Base-by-base conservation (phyloP, 2,888 invertebrate species). In the Poecilus cupreus region DNA sequence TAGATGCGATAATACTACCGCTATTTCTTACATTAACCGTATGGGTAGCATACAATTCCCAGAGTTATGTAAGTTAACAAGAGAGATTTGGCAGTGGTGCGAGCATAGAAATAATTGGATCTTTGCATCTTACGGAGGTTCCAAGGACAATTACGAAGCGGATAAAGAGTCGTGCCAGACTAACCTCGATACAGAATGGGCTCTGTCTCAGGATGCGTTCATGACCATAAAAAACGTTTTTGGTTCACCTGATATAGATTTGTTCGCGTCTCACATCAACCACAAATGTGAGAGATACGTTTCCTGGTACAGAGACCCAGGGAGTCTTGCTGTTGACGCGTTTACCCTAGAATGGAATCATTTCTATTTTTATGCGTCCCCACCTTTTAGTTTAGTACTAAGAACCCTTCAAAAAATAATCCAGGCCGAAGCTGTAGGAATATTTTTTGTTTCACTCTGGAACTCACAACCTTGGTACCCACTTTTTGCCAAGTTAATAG, bases 1-100 rank as follows among this genome's bases (percentile, higher is more conserved):
- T 37, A 79, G 85, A 46, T 72, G 83, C 1, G 85, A 85, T 76
- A 85, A 85, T 39, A 85, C 82, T 1, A 84, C 84, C 0, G 83
- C 85, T 1, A 77, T 85, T 1, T 54, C 84, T 3, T 84, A 84
- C 22, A 49, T 85, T 4, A 85, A 84, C 51, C 82, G 75, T 8
- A 85, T 84, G 83, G 83, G 84, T 1, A 83, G 84, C 20, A 78
- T 83, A 6, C 77, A 83, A 22, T 82, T 81, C 46, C 76, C 76
- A 0, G 60, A 79, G 5, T 51, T 85, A 6, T 81, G 82, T 49
- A 49, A 64, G n/a, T 13, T 84, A n/a, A 79, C 85, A 0, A 54
- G 80, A 39, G 46, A 83, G n/a, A 83, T 84, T 64, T 85, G 84
- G 83, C 70, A 83, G 20, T 85, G 82, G 83, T 83, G 82, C n/a